These are phyloP conservation scores for Aporophyla nigra DNA, from an alignment of 2,888 invertebrate genomes.

Conservation along the genomic window DNA sequence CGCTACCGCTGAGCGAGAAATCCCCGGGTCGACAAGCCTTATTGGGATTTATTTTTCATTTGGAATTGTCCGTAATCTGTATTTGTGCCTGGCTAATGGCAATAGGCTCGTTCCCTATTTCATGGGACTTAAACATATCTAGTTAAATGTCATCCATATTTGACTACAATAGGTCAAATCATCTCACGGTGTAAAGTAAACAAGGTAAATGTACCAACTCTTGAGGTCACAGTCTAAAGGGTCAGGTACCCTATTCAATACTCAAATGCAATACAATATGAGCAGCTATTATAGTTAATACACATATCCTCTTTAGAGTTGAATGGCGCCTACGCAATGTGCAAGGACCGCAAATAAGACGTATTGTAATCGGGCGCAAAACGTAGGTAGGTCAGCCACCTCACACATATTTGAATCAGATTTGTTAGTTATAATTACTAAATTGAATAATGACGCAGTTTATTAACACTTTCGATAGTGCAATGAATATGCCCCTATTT, in stretches of 20 bases:
- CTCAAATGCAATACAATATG: conserved; percentile 68
- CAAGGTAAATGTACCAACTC: conserved; percentile 42
- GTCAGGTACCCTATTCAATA: conserved; percentile 58
- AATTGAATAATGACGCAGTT: neutral
- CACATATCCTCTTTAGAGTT: conserved; percentile 65
- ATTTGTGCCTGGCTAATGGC: neutral
- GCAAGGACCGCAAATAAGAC: conserved; percentile 49
- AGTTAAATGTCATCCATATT: neutral
- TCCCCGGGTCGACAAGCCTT: too few species aligned
- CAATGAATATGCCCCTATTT: neutral
- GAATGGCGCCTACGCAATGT: conserved; percentile 62
- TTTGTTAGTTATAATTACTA: neutral
- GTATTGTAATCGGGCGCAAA: conserved; percentile 32
- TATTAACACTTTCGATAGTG: neutral
- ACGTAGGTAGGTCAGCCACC: conserved; percentile 43
- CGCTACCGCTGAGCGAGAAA: too few species aligned
- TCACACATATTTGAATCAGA: neutral
- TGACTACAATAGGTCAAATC: neutral
- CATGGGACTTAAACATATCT: neutral
- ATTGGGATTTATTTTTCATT: too few species aligned
- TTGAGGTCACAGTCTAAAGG: conserved; percentile 43
- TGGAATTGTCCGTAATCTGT: too few species aligned
- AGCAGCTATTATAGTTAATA: conserved; percentile 53
- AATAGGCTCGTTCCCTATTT: neutral
- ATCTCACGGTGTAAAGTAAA: neutral